Base-by-base conservation (phyloP, 2,113 vertebrate genomes). In the Salvelinus fontinalis region DNA sequence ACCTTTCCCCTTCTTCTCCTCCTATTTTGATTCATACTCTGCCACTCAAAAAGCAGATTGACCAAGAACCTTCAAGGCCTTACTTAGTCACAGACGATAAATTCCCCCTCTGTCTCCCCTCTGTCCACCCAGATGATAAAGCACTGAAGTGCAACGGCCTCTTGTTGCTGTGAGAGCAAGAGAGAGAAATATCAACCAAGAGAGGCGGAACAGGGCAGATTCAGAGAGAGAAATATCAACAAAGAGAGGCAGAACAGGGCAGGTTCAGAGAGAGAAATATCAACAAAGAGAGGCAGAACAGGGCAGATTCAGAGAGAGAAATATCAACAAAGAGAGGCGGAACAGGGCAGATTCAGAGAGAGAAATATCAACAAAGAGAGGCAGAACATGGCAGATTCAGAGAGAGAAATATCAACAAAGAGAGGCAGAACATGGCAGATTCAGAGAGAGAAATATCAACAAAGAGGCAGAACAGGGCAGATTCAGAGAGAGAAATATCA, bases 31-130 rank as follows among this genome's bases (percentile, higher is more conserved):
- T 44, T 44, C 39, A 44, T 11, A 9, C 39, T 64, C 44, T 75
- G 67, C 70, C 70, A 75, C 60, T 81, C 79, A 83, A 81, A 87
- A 69, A 57, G 34, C 7, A 5, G 13, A 8, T 13, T 31, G 24
- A 67, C 76, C 67, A 20, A n/a, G n/a, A 71, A 51, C 34, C 74
- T 60, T 31, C 13, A 67, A n/a, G 79, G 73, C 85, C 51, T 81
- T 81, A 51, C 39, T 34, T 67, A 1, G 29, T 67, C 66, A 29
- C 26, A 34, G 9, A 20, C 20, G 48, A 39, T 31, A 13, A 39
- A 69, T 34, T 4, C 31, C 34, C 29, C 18, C 16, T 69, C 49
- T 51, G 49, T 51, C 49, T 51, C 14, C 16, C 18, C 14, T 49
- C 68, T 13, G 34, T 22, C 68, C 44, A 1, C n/a, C 14, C n/a